Base-by-base conservation (phyloP, 2,797 vertebrate species). In the Pangasius mekongensis region DNA sequence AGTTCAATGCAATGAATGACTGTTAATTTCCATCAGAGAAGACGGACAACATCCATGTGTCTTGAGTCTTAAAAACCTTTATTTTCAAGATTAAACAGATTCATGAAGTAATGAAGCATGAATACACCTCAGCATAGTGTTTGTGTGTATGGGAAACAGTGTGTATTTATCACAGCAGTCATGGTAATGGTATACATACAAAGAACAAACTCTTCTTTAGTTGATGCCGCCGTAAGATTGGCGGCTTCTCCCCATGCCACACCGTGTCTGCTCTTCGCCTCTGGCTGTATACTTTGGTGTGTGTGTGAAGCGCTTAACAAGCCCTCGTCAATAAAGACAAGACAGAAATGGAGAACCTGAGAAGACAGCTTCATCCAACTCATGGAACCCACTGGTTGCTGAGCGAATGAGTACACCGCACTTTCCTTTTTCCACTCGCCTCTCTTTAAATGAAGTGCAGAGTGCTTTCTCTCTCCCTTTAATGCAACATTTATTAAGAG, bases 401-500 rank as follows among this genome's bases (percentile, higher is more conserved):
- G 90, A 33, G 74, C 47, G 60, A 82, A 77, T 82, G 81, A 54
- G 56, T 69, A 74, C 78, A 47, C 2, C 71, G 66, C 74, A 43
- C 5, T 83, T 87, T 76, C 62, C 11, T 89, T 87, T 93, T 93
- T 92, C 89, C 90, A 52, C 86, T 62, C 84, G 84, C 78, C 91
- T 91, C 89, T 69, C 91, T 89, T 84, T 83, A 89, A 93, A 94
- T 93, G 92, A 93, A 92, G 92, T 92, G 89, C 62, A 83, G 87
- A 88, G 69, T 88, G 85, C 64, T 80, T 76, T 86, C 78, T 89
- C 86, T 84, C 69, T 30, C 58, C 83, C 84, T 84, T 91, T 84
- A 93, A 95, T 89, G 95, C 94, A 93, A 92, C 93, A 93, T 94
- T 95, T 94, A 91, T 93, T 91, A 93, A 94, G 91, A 93, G 94